A percentile compares a stretch with the other conserved stretches of the same genome.
phyloP scores from a whole-genome alignment of 35 echinoderm and acorn worm genomes.

The Ophioderma brevispina region DNA sequence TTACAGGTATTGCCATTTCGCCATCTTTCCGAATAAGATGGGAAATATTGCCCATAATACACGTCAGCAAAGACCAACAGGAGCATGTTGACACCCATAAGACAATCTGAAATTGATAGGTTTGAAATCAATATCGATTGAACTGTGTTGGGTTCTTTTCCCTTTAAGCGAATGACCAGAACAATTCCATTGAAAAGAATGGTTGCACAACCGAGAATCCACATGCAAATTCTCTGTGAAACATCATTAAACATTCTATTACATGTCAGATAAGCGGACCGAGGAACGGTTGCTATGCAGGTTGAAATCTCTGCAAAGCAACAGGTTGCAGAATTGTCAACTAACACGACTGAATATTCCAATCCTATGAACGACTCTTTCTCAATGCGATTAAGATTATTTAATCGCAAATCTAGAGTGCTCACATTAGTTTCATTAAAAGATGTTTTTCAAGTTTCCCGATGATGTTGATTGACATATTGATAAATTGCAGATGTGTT shows the following conservation, averaged over 20 bases:
- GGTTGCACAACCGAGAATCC: background rate
- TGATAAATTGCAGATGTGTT: too few relatives aligned
- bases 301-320: background rate
- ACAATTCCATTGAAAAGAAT: background rate
- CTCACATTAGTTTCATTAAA: too few relatives aligned
- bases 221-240: background rate
- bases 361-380: background rate
- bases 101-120: background rate
- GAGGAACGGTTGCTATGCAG: background rate
- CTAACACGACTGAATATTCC: background rate
- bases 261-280: background rate
- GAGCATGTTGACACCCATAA: background rate
- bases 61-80: background rate
- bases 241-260: background rate
- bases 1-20: background rate
- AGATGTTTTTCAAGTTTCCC: too few relatives aligned
- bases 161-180: background rate
- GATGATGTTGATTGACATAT: too few relatives aligned
- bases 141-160: too few relatives aligned
- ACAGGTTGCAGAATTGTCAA: background rate
- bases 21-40: background rate
- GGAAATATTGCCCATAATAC: background rate
- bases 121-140: background rate
- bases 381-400: background rate
- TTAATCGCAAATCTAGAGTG: background rate